A percentile compares a stretch with the other conserved stretches of the same genome.
These are phyloP conservation scores for Macrotrachela quadricornifera DNA, from an alignment of 1,140 invertebrate species.

Conservation along the genomic window DNA sequence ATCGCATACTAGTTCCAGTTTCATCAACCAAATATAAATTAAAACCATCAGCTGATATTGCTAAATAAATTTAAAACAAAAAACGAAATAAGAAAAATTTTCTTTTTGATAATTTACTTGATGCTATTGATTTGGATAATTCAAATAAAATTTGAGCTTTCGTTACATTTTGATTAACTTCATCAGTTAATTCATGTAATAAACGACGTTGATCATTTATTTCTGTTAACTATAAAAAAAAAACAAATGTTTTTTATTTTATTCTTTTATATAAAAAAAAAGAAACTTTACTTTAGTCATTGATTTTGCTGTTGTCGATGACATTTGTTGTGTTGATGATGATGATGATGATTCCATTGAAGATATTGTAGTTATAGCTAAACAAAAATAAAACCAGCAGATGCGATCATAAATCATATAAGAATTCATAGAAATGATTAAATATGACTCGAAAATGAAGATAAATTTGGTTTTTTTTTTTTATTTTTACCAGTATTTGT, in stretches of 20 bases:
- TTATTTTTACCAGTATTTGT: too few relatives aligned
- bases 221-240: conserved; percentile 33
- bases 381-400: background rate
- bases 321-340: conserved; percentile 9
- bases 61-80: conserved; percentile 18
- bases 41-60: conserved; percentile 38
- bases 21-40: conserved; percentile 33
- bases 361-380: background rate
- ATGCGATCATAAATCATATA: background rate
- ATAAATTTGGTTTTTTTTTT: too few relatives aligned
- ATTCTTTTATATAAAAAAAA: background rate
- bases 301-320: conserved; percentile 20
- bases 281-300: conserved; percentile 28
- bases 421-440: background rate
- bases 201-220: conserved; percentile 41
- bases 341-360: too few relatives aligned
- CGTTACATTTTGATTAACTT: conserved; percentile 34
- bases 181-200: conserved; percentile 38
- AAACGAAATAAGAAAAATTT: background rate
- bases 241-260: too few relatives aligned
- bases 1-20: conserved; percentile 17
- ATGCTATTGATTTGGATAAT: conserved; percentile 37
- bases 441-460: conserved; percentile 17
- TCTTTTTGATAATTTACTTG: conserved; percentile 11
- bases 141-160: conserved; percentile 39